Evolutionary conservation across 2,797 vertebrate species (phyloP), one percentile per base, ranked within the genome.

Genomic region (Karalla daura): DNA sequence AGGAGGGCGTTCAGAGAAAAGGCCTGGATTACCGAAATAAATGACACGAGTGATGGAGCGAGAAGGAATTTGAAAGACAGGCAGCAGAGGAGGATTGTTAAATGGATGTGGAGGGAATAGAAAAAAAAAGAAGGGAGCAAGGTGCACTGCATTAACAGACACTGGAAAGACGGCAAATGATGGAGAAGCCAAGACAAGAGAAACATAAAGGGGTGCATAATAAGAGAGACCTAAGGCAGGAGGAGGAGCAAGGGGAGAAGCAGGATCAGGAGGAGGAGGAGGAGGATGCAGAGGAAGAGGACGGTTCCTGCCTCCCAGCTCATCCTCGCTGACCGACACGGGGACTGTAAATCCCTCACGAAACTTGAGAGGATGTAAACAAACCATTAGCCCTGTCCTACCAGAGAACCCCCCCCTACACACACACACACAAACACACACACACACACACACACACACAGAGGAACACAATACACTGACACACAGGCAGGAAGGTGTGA

Each of bases 341-440:
- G 61, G 75, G 67, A 88, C 81, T 82, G 85, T 86, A 87, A 87
- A 89, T 87, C 84, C 76, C 66, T 49, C 37, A 28, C 55, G 84
- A 88, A 91, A 89, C 76, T 64, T 78, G 81, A 88, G 79, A 86
- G 74, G 63, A 82, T 58, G 78, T 86, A 87, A 89, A 89, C 85
- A 89, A 83, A 84, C 74, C 68, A 77, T 86, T 67, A 76, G 65
- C 52, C 21, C 50, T 69, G 69, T 68, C 73, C 70, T 55, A 40
- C 20, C 5, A 5, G 17, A 51, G 61, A 63, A 45, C 50, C 32
- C 24, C 33, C 15, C 3, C 9, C 10, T 7, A 3, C 14, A 37
- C 24, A 43, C 18, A 23, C 32, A 27, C 51, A 32, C 46, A 44
- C 53, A 18, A 43, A 23, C 28, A 33, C 46, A 36, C 35, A 58